A percentile compares a stretch with the other conserved stretches of the same genome.
Conservation (phyloP, 1,140 invertebrate genomes). For the Euschistus heros region DNA sequence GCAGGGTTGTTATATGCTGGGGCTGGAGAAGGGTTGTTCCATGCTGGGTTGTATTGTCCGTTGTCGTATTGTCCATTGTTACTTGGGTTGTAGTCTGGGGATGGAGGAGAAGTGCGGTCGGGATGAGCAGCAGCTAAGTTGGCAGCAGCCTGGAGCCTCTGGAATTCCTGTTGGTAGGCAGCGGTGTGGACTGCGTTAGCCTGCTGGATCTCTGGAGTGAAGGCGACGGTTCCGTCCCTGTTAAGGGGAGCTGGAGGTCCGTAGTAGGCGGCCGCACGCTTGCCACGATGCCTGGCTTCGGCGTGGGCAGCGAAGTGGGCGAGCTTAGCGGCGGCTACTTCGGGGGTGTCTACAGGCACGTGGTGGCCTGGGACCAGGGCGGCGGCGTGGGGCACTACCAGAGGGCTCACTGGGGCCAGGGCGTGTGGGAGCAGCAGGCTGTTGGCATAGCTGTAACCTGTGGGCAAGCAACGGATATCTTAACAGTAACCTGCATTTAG, state of each 20-base stretch:
- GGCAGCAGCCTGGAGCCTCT: slow-evolving; percentile 29
- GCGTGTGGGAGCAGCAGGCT: no score
- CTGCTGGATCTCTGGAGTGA: slow-evolving; percentile 41
- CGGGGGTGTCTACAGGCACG: slow-evolving; percentile 40
- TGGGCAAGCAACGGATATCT: no score
- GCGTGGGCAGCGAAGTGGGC: slow-evolving; percentile 30
- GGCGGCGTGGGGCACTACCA: slow-evolving; percentile 29
- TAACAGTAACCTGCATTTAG: no score
- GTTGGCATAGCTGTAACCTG: no score
- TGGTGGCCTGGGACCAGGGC: slow-evolving; percentile 31
- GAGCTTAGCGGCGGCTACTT: slow-evolving; percentile 39
- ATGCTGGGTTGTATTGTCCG: slow-evolving; percentile 5
- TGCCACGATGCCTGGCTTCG: slow-evolving; percentile 16
- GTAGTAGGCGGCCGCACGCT: slow-evolving; percentile 37
- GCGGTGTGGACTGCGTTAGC: slow-evolving; percentile 46
- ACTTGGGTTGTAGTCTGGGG: slow-evolving; percentile 3
- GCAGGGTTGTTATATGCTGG: not conserved
- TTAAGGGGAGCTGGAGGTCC: slow-evolving; percentile 36
- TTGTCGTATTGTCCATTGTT: slow-evolving; percentile 18
- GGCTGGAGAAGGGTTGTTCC: not conserved
- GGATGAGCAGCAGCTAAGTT: not conserved
- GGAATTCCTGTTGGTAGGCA: slow-evolving; percentile 33
- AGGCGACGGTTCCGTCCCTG: slow-evolving; percentile 37
- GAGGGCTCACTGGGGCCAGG: slow-evolving; percentile 7
- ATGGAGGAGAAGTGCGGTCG: not conserved